phyloP scores from a whole-genome alignment of 2,797 vertebrate species.

The Esox lucius region DNA sequence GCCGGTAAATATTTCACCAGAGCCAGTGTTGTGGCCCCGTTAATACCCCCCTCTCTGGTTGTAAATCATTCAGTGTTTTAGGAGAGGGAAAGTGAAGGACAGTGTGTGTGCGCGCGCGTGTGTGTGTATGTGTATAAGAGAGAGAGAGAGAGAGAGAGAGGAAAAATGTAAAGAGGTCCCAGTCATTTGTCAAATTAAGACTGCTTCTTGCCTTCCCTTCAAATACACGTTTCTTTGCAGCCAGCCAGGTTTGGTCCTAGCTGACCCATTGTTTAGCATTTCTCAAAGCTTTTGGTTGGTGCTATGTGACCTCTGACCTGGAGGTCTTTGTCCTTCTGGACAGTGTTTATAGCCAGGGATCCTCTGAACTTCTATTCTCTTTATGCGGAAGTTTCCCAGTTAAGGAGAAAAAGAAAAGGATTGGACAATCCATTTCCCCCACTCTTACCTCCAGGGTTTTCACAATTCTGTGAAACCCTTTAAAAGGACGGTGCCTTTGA shows the following conservation, averaged over 20 bases:
- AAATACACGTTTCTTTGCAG: constrained; percentile 22
- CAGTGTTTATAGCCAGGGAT: constrained; percentile 43
- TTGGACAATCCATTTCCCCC: constrained; percentile 34
- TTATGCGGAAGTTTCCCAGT: constrained; percentile 40
- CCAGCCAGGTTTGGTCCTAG: constrained; percentile 28
- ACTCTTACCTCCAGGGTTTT: constrained; percentile 29
- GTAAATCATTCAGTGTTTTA: neutral
- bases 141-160: neutral
- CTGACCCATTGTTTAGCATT: constrained; percentile 34
- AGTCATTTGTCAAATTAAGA: constrained; percentile 36
- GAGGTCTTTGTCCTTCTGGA: constrained; percentile 35
- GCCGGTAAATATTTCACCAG: constrained; percentile 3
- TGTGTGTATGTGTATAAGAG: neutral
- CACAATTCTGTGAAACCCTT: constrained; percentile 22
- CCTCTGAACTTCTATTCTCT: constrained; percentile 43
- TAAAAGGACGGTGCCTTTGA: constrained; percentile 29
- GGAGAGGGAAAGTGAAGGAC: constrained; percentile 6
- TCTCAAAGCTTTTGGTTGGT: constrained; percentile 38
- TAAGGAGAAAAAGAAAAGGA: constrained; percentile 33
- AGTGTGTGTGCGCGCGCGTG: neutral
- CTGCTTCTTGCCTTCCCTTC: constrained; percentile 18
- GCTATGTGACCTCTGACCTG: constrained; percentile 41
- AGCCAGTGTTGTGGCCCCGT: neutral
- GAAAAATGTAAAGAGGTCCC: constrained; percentile 21
- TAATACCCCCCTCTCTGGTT: neutral